Base-by-base conservation (phyloP, 2,888 invertebrate genomes). In the Automeris io region DNA sequence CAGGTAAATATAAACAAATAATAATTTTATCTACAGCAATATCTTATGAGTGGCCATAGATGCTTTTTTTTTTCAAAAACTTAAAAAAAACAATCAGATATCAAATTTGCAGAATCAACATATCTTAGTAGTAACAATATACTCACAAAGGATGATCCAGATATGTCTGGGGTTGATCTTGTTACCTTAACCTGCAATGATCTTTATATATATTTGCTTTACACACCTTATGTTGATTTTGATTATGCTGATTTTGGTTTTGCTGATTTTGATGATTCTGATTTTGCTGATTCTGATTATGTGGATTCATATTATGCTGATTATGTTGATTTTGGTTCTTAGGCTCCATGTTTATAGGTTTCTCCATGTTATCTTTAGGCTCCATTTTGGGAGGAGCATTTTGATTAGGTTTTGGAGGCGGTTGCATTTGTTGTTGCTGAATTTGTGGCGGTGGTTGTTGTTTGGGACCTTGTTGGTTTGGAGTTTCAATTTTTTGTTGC, bases 321-420 rank as follows among this genome's bases (percentile, higher is more conserved):
- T 65, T 68, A 37, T 54, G 70, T 41, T 63, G 65, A 36, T 61
- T 69, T 42, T 61, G 64, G 37, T 54, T 68, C 37, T 71, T 68
- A 16, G 61, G 65, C 37, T 77, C 71, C 47, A 51, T 57, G 51
- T 55, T 54, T 11, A 52, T 43, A 42, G 63, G 57, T 39, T 77
- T 76, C 46, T 80, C 80, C 43, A 75, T 70, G 42, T 65, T 67
- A 39, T 81, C 80, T 38, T 66, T 60, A 1, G 72, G 51, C 5
- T 63, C 66, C 19, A 42, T 46, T 40, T 71, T 73, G 0, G 51
- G 24, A 29, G 57, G 61, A 12, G 42, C 45, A 51, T 48, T 67
- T 36, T 60, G 61, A 1, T 37, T 41, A 16, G 65, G 54, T 34
- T 67, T 70, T 0, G 49, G 59, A 37, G 54, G 52, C 8, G 49